Percentiles rank a stretch among this genome's conserved stretches.
These are phyloP conservation scores for Pantelozetes paolii DNA, from an alignment of 2,888 invertebrate species.

Conservation along the genomic window DNA sequence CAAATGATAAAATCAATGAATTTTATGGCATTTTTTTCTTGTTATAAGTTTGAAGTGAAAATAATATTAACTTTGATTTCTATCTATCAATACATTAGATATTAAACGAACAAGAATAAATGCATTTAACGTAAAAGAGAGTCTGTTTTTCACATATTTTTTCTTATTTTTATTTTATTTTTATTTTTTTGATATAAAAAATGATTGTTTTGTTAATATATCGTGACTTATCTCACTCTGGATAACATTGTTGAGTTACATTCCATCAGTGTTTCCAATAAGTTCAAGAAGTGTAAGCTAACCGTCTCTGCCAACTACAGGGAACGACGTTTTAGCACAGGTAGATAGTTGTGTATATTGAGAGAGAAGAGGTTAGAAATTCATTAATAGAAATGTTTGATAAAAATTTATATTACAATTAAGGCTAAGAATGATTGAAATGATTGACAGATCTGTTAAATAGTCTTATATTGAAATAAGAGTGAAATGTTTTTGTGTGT, in stretches of 20 bases:
- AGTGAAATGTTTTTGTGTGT: background rate
- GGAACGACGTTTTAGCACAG: background rate
- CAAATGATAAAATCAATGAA: slow-evolving; percentile 4
- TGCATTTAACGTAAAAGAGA: too few relatives aligned
- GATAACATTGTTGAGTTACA: slow-evolving; percentile 85
- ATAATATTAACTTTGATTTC: too few relatives aligned
- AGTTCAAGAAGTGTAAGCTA: slow-evolving; percentile 88
- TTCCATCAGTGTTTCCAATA: slow-evolving; percentile 89
- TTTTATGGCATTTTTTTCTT: too few relatives aligned
- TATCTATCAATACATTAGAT: too few relatives aligned
- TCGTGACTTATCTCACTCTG: slow-evolving; percentile 44
- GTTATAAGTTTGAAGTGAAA: too few relatives aligned
- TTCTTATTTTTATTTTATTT: too few relatives aligned
- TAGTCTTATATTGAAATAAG: background rate
- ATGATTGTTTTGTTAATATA: background rate
- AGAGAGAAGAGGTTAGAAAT: background rate
- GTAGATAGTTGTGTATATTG: background rate
- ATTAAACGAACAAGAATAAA: too few relatives aligned
- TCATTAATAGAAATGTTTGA: background rate
- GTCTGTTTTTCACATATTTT: too few relatives aligned
- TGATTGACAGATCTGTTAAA: slow-evolving; percentile 22
- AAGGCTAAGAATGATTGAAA: too few relatives aligned
- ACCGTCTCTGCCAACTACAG: slow-evolving; percentile 91
- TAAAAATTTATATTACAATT: background rate
- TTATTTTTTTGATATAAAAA: too few relatives aligned